A percentile compares a stretch with the other conserved stretches of the same genome.
Conservation (phyloP, 2,888 invertebrate genomes). For the Mystacides longicornis region DNA sequence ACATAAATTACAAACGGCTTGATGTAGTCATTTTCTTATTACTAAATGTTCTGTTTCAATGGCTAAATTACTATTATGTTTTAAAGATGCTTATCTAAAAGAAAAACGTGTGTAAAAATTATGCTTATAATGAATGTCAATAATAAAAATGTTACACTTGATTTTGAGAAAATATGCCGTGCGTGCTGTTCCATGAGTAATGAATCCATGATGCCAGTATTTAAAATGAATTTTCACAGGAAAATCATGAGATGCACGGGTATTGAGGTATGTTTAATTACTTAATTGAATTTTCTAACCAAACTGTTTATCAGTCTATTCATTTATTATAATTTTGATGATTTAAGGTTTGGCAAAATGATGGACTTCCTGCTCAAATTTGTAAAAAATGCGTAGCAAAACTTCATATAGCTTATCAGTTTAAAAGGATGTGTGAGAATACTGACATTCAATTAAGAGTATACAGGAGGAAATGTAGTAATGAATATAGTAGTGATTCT, state of each 20-base stretch:
- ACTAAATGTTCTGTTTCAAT: too few relatives aligned
- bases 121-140: conserved; percentile 3
- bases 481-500: conserved; percentile 21
- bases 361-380: conserved; percentile 39
- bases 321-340: background rate
- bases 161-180: conserved; percentile 32
- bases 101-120: too few relatives aligned
- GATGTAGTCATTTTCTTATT: too few relatives aligned
- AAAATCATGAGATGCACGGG: conserved; percentile 42
- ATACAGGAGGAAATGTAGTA: conserved; percentile 28
- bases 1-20: too few relatives aligned
- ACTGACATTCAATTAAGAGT: conserved; percentile 39
- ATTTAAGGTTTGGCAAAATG: conserved; percentile 41
- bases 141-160: conserved; percentile 11
- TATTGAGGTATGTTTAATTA: conserved; percentile 33
- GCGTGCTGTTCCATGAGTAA: conserved; percentile 33
- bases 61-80: too few relatives aligned
- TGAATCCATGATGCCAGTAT: conserved; percentile 39
- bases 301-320: background rate
- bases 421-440: conserved; percentile 41
- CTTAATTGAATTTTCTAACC: background rate
- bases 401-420: conserved; percentile 40
- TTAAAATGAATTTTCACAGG: conserved; percentile 40
- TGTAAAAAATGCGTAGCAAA: conserved; percentile 41
- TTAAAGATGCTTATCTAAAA: too few relatives aligned